Percentiles rank a stretch among this genome's conserved stretches.
Conservation (phyloP, 37 sponge, comb jelly and placozoan species). For the Axinella damicornis region DNA sequence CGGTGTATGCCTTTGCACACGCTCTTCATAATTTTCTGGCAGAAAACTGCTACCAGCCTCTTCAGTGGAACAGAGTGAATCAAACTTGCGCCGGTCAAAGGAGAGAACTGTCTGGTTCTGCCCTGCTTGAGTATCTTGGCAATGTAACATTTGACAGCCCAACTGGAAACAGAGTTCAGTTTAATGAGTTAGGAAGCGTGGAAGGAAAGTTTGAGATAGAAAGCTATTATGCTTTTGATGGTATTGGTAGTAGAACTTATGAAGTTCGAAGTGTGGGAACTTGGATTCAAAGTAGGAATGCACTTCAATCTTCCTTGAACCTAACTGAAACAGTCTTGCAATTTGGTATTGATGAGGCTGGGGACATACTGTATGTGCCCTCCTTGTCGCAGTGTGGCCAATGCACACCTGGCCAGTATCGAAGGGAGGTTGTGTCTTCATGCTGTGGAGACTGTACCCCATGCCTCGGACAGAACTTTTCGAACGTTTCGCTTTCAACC, state of each 20-base stretch:
- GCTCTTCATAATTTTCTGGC: slow-evolving; percentile 65
- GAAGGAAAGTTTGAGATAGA: slow-evolving; percentile 34
- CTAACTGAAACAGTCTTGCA: slow-evolving; percentile 10
- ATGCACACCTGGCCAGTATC: slow-evolving; percentile 35
- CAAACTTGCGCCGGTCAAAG: slow-evolving; percentile 33
- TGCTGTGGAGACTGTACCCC: slow-evolving; percentile 70
- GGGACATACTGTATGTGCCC: background rate
- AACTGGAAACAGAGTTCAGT: slow-evolving; percentile 32
- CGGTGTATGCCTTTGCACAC: slow-evolving; percentile 72
- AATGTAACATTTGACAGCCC: slow-evolving; percentile 54
- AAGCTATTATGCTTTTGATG: slow-evolving; percentile 40
- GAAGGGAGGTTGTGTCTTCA: background rate
- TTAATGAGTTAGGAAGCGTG: slow-evolving; percentile 47
- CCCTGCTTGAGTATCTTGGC: slow-evolving; percentile 10
- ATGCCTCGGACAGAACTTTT: slow-evolving; percentile 50
- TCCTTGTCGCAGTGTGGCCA: slow-evolving; percentile 38
- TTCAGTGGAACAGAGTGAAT: slow-evolving; percentile 8
- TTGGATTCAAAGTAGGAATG: slow-evolving; percentile 29
- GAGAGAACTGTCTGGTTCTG: slow-evolving; percentile 5
- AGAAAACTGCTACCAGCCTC: slow-evolving; percentile 46
- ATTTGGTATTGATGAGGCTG: slow-evolving; percentile 31
- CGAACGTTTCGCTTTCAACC: background rate
- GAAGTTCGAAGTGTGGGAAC: slow-evolving; percentile 22
- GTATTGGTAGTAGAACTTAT: background rate
- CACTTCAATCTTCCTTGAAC: background rate